phyloP scores from a whole-genome alignment of 2,797 vertebrate genomes.

The Sebastes trivittatus region DNA sequence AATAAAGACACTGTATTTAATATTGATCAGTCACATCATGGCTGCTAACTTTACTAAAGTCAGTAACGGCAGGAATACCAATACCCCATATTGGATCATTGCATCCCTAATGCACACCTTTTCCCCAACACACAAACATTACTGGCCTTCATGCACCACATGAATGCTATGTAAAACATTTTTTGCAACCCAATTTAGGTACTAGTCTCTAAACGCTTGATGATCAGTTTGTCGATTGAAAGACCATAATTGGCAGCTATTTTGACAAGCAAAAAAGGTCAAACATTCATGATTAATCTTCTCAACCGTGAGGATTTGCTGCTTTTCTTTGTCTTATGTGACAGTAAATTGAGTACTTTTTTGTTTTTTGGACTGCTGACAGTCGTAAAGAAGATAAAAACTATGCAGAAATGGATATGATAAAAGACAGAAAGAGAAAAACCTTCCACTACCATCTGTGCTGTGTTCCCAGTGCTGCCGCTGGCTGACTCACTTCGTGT shows the following conservation, averaged over 20 bases:
- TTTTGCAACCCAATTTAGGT: not conserved
- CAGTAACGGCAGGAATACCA: not conserved
- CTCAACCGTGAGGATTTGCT: not conserved
- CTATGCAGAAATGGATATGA: constrained; percentile 25
- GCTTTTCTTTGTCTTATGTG: constrained; percentile 7
- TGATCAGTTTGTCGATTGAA: not conserved
- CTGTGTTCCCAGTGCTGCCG: constrained; percentile 41
- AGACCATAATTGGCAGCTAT: not conserved
- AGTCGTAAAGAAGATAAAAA: constrained; percentile 32
- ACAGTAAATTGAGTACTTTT: not conserved
- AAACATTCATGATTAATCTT: not conserved
- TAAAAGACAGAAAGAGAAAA: constrained; percentile 50
- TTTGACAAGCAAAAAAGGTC: not conserved
- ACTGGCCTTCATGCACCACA: not conserved
- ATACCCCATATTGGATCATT: not conserved
- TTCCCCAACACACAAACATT: not conserved
- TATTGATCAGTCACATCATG: not conserved
- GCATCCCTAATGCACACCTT: not conserved
- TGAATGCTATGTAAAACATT: not conserved
- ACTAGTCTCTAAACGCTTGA: not conserved
- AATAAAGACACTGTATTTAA: not conserved
- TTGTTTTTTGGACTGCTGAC: constrained; percentile 7
- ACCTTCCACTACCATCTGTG: constrained; percentile 46
- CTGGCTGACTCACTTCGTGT: constrained; percentile 62
- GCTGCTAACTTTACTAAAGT: not conserved